A percentile compares a stretch with the other conserved stretches of the same genome.
These are phyloP conservation scores for Platycercus adscitus DNA, from an alignment of 2,113 vertebrate genomes.

Conservation along the genomic window DNA sequence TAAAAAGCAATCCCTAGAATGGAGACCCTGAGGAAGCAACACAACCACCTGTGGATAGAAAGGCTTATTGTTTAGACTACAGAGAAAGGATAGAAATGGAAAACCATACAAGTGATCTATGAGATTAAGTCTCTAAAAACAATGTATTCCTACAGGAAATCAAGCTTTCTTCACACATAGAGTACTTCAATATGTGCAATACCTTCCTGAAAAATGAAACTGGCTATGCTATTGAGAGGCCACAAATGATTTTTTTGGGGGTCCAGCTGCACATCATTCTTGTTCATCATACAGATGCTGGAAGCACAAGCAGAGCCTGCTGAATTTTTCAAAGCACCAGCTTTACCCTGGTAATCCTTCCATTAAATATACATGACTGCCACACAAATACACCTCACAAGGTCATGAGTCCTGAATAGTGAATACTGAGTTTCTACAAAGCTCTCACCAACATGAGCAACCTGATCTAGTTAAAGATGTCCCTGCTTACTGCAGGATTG, in stretches of 20 bases:
- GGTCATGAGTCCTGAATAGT: not conserved
- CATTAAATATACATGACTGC: not conserved
- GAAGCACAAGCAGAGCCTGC: not conserved
- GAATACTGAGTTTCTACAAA: not conserved
- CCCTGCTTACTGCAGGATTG: not conserved
- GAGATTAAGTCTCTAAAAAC: not conserved
- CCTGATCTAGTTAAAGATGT: not conserved
- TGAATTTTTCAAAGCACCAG: not conserved
- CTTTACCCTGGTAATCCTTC: not conserved
- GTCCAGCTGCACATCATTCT: not conserved
- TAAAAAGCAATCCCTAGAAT: conserved; percentile 2
- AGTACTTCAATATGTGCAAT: not conserved
- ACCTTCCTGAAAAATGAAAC: not conserved
- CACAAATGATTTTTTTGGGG: not conserved
- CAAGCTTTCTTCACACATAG: not conserved
- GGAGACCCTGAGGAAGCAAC: not conserved
- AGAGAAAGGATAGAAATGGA: not conserved
- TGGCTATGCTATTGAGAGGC: not conserved
- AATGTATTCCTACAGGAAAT: not conserved
- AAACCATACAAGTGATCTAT: conserved; percentile 6
- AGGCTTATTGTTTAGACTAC: not conserved
- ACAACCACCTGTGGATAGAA: not conserved
- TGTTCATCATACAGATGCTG: not conserved
- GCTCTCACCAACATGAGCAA: not conserved
- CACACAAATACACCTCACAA: not conserved